Evolutionary conservation across 2,888 invertebrate species (phyloP).

Genomic region (Tenodera sinensis): DNA sequence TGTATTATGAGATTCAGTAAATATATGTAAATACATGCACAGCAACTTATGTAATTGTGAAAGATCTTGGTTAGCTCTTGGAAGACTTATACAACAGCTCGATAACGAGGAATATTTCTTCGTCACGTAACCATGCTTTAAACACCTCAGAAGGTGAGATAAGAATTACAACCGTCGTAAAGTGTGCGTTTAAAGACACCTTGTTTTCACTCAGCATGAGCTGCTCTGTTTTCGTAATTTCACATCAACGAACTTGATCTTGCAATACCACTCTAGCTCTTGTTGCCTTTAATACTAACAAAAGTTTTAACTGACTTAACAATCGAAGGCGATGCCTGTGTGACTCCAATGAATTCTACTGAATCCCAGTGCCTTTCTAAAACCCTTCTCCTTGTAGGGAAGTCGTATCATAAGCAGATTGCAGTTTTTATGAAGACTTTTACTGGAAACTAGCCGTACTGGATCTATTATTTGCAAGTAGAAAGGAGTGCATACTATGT

Average conservation of each 20-base stretch:
- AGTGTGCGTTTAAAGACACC: background rate
- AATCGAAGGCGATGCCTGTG: background rate
- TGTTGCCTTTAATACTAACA: background rate
- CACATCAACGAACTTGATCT: background rate
- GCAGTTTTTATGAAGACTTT: no score
- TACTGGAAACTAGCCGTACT: no score
- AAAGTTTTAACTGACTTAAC: background rate
- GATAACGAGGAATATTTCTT: background rate
- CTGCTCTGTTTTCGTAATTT: background rate
- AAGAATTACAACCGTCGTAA: background rate
- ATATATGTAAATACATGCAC: no score
- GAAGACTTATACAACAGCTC: background rate
- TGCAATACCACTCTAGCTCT: background rate
- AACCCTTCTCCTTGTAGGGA: no score
- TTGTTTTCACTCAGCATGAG: background rate
- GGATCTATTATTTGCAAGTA: no score
- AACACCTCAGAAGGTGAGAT: background rate
- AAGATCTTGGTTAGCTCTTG: background rate
- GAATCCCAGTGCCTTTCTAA: no score
- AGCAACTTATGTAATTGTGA: no score
- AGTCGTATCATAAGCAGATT: no score
- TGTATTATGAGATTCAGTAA: no score
- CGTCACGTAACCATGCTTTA: background rate
- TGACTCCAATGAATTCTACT: no score
- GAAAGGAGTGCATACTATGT: no score